Percentiles rank a stretch among this genome's conserved stretches.
Evolutionary conservation across 2,113 vertebrate genomes (phyloP).

Genomic region (Suncus etruscus): DNA sequence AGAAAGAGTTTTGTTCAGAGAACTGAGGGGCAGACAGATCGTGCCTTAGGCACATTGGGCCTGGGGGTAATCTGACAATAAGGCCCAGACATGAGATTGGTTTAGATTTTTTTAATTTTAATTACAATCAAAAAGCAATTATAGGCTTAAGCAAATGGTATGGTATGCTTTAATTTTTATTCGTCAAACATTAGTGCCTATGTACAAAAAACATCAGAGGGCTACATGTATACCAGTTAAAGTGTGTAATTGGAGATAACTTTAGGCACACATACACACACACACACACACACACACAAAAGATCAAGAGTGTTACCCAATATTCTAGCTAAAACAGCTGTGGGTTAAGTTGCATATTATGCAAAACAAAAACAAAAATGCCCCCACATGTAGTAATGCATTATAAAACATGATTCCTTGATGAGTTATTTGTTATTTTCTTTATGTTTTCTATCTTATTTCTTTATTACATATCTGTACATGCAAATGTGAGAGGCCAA

Average conservation of each 20-base stretch:
- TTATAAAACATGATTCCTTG: not conserved
- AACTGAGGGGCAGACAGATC: not conserved
- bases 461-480: not conserved
- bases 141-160: not conserved
- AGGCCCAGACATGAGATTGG: not conserved
- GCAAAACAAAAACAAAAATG: not conserved
- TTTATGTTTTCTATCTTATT: not conserved
- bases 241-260: not conserved
- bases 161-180: not conserved
- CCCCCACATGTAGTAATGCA: not conserved
- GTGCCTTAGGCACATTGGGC: not conserved
- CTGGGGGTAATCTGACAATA: not conserved
- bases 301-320: not conserved
- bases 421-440: not conserved
- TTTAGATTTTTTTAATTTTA: not conserved
- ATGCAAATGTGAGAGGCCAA: not conserved
- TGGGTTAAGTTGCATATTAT: not conserved
- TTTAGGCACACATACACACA: not conserved
- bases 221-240: not conserved
- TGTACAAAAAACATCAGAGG: not conserved
- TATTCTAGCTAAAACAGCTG: not conserved
- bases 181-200: not conserved
- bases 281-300: not conserved
- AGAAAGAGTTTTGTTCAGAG: not conserved
- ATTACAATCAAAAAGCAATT: not conserved